Evolutionary conservation across 2,797 vertebrate genomes (phyloP).

Genomic region (Phrynocephalus forsythii): DNA sequence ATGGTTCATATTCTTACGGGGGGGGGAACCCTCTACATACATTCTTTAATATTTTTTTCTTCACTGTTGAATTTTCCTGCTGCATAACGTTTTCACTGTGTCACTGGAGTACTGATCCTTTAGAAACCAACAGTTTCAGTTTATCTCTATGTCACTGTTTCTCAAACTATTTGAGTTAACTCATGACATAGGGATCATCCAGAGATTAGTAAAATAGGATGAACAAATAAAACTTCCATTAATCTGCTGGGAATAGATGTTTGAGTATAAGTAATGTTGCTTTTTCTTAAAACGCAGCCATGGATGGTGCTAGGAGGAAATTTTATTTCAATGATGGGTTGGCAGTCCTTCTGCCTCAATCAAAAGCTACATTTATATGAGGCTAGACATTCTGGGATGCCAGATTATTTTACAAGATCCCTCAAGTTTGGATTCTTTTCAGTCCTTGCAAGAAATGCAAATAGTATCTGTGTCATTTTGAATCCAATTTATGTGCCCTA

Average conservation of each 20-base stretch:
- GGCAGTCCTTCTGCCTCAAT: no score
- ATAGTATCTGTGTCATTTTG: no score
- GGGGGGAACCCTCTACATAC: conserved; percentile 39
- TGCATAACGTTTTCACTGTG: neutral
- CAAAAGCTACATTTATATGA: conserved; percentile 46
- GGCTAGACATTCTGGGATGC: no score
- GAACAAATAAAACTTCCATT: conserved; percentile 44
- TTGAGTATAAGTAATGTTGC: no score
- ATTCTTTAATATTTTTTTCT: conserved; percentile 24
- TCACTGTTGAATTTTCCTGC: conserved; percentile 16
- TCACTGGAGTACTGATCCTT: conserved; percentile 45
- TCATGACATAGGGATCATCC: conserved; percentile 24
- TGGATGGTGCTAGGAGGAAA: neutral
- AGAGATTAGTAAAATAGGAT: conserved; percentile 14
- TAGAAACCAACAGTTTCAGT: conserved; percentile 39
- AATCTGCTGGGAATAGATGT: neutral
- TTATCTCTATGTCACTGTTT: conserved; percentile 31
- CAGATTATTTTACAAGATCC: no score
- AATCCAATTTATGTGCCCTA: no score
- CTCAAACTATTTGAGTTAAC: conserved; percentile 23
- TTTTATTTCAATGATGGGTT: no score
- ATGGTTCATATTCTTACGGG: conserved; percentile 49
- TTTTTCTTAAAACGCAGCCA: neutral
- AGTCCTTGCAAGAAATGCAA: no score
- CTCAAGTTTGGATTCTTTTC: no score